Percentiles rank a stretch among this genome's conserved stretches.
Conservation (phyloP, 1,140 invertebrate species). For the Drosophila yakuba region DNA sequence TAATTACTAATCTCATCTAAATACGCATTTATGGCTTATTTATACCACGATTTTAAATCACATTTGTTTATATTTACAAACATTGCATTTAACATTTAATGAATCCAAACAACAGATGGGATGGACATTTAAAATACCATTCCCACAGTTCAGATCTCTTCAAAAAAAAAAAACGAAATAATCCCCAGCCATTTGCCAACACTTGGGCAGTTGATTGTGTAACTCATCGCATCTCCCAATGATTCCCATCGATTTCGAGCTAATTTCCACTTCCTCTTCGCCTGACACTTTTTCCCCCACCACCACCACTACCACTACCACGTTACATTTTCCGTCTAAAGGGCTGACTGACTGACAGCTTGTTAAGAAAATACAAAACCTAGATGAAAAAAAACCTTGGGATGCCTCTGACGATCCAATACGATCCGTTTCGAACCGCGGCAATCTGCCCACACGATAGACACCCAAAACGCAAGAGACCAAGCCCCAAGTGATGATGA, state of each 20-base stretch:
- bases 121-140: conserved; percentile 9
- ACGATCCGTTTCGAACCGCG: background rate
- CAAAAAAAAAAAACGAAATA: background rate
- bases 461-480: conserved; percentile 23
- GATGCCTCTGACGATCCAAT: conserved; percentile 30
- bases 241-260: conserved; percentile 48
- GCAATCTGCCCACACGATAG: conserved; percentile 37
- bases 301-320: too few relatives aligned
- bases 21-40: background rate
- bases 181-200: conserved; percentile 5
- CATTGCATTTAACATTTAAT: conserved; percentile 2
- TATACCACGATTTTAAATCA: background rate
- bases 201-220: conserved; percentile 19
- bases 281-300: conserved; percentile 15
- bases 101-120: background rate
- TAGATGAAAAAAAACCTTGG: background rate
- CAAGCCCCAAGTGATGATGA: conserved; percentile 32
- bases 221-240: conserved; percentile 33
- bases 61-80: background rate
- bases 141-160: conserved; percentile 26
- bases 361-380: conserved; percentile 30
- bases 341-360: conserved; percentile 41
- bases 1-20: background rate
- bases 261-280: conserved; percentile 42
- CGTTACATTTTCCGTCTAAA: conserved; percentile 24